Base-by-base conservation (phyloP, 2,113 vertebrate genomes). In the Benitochromis conjunctus region DNA sequence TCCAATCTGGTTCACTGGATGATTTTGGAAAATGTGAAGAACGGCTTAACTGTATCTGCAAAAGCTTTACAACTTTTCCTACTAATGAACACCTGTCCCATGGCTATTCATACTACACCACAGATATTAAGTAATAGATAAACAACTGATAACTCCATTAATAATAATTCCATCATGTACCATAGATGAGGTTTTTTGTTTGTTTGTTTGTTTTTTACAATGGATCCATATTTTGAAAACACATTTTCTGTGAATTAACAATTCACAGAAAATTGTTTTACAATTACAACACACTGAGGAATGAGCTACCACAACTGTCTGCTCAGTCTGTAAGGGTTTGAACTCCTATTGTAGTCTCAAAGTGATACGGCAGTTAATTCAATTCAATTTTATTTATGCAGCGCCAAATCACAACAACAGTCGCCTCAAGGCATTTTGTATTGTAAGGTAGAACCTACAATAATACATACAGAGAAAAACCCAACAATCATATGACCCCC, bases 321-420 rank as follows among this genome's bases (percentile, higher is more conserved):
- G 19, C 19, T 56, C 80, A 26, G 12, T 36, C 60, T 57, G 4
- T 58, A 77, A 71, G 13, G 0, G 24, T 79, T 81, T 88, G 87
- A 86, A 82, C 66, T 83, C 74, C 38, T 7, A 48, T 41, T 57
- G 57, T 79, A 19, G 71, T 80, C 26, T 74, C n/a, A 55, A 14
- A 83, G 12, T 12, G 10, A 26, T 13, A 71, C 10, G 31, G 3
- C 76, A 78, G 80, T 64, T n/a, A n/a, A n/a, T n/a, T n/a, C n/a
- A n/a, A n/a, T n/a, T n/a, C n/a, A n/a, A n/a, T n/a, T n/a, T n/a
- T n/a, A n/a, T n/a, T n/a, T n/a, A n/a, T n/a, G n/a, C n/a, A n/a
- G n/a, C n/a, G n/a, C n/a, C n/a, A n/a, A n/a, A n/a, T n/a, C n/a
- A n/a, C n/a, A n/a, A n/a, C n/a, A n/a, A n/a, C n/a, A n/a, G n/a